These are phyloP conservation scores for Lasioglossum pauxillum DNA, from an alignment of 2,888 invertebrate species.

Conservation along the genomic window DNA sequence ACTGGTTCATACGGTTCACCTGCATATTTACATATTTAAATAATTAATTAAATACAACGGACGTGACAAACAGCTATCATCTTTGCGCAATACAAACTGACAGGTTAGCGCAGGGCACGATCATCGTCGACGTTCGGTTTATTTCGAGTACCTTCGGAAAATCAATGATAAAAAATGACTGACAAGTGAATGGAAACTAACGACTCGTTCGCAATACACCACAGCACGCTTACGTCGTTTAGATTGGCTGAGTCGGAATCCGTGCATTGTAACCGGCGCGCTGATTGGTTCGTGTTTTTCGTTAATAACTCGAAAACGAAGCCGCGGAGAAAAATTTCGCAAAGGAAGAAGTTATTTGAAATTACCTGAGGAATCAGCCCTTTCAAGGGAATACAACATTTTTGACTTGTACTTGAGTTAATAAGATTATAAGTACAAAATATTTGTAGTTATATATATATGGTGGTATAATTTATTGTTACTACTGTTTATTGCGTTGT, in stretches of 20 bases:
- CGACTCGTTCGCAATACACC: background rate
- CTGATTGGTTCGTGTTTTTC: too few relatives aligned
- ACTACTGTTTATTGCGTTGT: background rate
- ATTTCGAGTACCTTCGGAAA: conserved; percentile 69
- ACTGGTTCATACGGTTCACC: conserved; percentile 64
- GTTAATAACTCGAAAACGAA: too few relatives aligned
- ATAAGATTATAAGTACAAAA: too few relatives aligned
- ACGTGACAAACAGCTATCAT: conserved; percentile 75
- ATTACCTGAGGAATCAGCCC: too few relatives aligned
- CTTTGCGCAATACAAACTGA: conserved; percentile 67
- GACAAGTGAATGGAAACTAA: conserved; percentile 22
- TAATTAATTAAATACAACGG: conserved; percentile 73
- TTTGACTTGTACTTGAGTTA: too few relatives aligned
- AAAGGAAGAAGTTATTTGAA: too few relatives aligned
- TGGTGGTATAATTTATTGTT: background rate
- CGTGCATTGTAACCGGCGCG: too few relatives aligned
- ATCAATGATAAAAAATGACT: conserved; percentile 72
- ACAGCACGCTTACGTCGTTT: too few relatives aligned
- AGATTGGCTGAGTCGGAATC: too few relatives aligned
- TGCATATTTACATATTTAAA: conserved; percentile 80
- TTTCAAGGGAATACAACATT: too few relatives aligned
- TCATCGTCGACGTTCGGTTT: conserved; percentile 67
- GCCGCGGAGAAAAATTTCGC: too few relatives aligned
- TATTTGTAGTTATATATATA: background rate
- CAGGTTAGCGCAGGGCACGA: conserved; percentile 63